Evolutionary conservation across 1,140 invertebrate genomes (phyloP).

Genomic region (Catajapyx aquilonaris): DNA sequence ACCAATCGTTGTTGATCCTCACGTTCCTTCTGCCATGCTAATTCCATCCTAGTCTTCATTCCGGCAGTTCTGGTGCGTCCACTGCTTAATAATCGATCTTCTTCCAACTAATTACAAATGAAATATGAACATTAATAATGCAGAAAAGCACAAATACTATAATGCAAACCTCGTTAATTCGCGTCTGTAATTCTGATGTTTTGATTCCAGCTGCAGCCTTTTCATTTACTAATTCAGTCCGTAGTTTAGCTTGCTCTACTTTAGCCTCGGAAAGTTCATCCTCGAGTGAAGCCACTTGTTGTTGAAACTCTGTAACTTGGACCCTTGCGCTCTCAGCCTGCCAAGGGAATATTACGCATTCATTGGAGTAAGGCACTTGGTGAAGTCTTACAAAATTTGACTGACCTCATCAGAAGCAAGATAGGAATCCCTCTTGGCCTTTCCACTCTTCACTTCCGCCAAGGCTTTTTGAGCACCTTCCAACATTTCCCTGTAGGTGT

Average conservation of each 20-base stretch:
- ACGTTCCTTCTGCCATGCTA: conserved; percentile 89
- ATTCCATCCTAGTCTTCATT: conserved; percentile 66
- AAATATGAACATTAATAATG: not conserved
- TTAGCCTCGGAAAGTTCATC: conserved; percentile 68
- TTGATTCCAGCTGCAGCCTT: conserved; percentile 71
- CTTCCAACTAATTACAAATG: conserved; percentile 38
- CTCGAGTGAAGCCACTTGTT: conserved; percentile 63
- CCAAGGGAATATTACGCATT: conserved; percentile 13
- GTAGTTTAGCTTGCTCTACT: conserved; percentile 58
- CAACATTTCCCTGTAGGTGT: conserved; percentile 77
- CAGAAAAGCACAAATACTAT: not conserved
- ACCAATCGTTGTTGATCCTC: conserved; percentile 75
- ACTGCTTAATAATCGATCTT: conserved; percentile 52
- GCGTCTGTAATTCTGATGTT: conserved; percentile 69
- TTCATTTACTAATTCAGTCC: conserved; percentile 75
- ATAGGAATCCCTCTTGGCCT: conserved; percentile 3
- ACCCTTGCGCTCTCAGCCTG: conserved; percentile 25
- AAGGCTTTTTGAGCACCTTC: conserved; percentile 66
- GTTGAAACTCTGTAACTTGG: conserved; percentile 42
- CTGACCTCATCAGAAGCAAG: conserved; percentile 3
- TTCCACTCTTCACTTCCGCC: conserved; percentile 38
- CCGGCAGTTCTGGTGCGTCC: conserved; percentile 66
- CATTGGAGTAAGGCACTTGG: conserved; percentile 9
- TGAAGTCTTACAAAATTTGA: not conserved
- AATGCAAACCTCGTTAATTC: conserved; percentile 60